Evolutionary conservation across 2,888 invertebrate species (phyloP).

Genomic region (Neuroscelio doddi): DNA sequence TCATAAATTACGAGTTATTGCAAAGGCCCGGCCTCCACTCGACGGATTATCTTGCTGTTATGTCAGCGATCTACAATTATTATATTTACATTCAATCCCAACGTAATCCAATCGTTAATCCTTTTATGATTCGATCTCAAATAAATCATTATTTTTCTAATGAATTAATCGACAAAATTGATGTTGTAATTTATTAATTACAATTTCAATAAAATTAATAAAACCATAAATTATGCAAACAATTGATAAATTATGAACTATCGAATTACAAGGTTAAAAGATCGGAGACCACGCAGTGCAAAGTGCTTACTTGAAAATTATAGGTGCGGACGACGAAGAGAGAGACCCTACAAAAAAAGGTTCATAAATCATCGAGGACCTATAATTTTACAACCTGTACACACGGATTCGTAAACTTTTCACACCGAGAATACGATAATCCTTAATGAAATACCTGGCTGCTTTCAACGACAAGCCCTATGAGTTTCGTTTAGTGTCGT

Average conservation of each 20-base stretch:
- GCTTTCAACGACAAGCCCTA: constrained; percentile 13
- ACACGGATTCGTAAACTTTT: constrained; percentile 26
- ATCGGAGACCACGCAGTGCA: neutral
- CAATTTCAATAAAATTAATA: too few relatives aligned
- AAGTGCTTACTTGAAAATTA: constrained; percentile 23
- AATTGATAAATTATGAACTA: neutral
- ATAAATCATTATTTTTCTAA: too few relatives aligned
- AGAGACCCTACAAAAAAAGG: constrained; percentile 20
- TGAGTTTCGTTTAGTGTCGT: constrained; percentile 24
- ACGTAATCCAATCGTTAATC: constrained; percentile 60
- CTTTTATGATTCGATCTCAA: neutral
- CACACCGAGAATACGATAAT: constrained; percentile 28
- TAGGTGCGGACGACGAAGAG: constrained; percentile 1
- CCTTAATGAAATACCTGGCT: constrained; percentile 21
- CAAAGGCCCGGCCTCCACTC: constrained; percentile 65
- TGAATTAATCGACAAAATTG: too few relatives aligned
- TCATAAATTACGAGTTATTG: constrained; percentile 70
- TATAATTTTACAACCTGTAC: constrained; percentile 26
- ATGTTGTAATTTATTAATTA: too few relatives aligned
- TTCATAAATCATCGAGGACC: constrained; percentile 30
- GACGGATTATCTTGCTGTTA: constrained; percentile 70
- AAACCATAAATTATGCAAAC: neutral
- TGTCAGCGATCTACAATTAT: constrained; percentile 68
- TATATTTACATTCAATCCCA: constrained; percentile 66
- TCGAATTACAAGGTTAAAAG: neutral